Evolutionary conservation across 1,140 invertebrate genomes (phyloP).

Genomic region (Saccostrea glomerata): DNA sequence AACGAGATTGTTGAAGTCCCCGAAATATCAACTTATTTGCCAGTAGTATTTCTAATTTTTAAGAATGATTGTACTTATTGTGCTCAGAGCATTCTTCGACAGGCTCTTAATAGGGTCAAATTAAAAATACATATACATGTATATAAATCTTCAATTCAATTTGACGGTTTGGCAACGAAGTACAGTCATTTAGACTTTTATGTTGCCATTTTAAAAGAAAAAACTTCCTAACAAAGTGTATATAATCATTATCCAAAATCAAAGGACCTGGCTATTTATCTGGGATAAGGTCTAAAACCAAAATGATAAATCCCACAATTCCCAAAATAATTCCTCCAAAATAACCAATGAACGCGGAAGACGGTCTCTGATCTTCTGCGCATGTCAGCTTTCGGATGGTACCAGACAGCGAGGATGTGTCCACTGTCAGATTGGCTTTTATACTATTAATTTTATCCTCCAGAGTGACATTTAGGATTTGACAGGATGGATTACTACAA

Average conservation of each 20-base stretch:
- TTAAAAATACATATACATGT: too few relatives aligned
- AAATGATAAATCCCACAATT: not conserved
- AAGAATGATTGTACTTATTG: too few relatives aligned
- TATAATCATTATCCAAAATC: not conserved
- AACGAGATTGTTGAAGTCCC: too few relatives aligned
- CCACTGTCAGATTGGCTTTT: not conserved
- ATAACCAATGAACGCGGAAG: not conserved
- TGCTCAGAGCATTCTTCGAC: too few relatives aligned
- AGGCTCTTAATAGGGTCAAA: too few relatives aligned
- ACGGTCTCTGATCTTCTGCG: not conserved
- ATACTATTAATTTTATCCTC: not conserved
- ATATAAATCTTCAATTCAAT: too few relatives aligned
- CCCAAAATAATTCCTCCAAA: not conserved
- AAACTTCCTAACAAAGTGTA: not conserved
- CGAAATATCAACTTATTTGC: too few relatives aligned
- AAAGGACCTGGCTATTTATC: not conserved
- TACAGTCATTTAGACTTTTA: too few relatives aligned
- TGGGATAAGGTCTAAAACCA: not conserved
- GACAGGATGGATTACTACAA: not conserved
- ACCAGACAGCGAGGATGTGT: not conserved
- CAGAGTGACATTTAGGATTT: not conserved
- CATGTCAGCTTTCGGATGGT: slow-evolving; percentile 21
- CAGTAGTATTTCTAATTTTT: too few relatives aligned
- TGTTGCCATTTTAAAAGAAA: not conserved
- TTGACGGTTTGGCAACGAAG: too few relatives aligned